Base-by-base conservation (phyloP, 2,113 vertebrate species). In the Tinamus guttatus region DNA sequence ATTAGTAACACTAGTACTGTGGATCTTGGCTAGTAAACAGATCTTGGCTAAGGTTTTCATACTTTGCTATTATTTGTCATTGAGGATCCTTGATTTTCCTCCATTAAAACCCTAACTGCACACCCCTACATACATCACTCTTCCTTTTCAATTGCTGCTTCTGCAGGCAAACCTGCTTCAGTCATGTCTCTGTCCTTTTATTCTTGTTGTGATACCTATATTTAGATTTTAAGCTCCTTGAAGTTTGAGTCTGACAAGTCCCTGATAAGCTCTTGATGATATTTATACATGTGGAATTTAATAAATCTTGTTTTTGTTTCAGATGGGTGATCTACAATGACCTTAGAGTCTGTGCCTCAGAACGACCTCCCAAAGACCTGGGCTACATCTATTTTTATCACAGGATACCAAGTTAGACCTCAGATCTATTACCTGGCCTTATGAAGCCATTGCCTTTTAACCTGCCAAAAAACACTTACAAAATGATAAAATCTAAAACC, bases 291-390 rank as follows among this genome's bases (percentile, higher is more conserved):
- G 7, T 38, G 28, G 43, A 71, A 75, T 68, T 17, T 95, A 86
- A 97, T 90, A 69, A 34, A 7, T 90, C 87, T 84, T 97, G 25
- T 97, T 97, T 94, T 92, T 47, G 82, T 98, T 97, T 86, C 96
- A 99, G 99, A 96, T 99, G 99, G 99, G 98, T 99, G 96, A 99
- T 99, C 98, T 99, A 99, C 98, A 99, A 99, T 5, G 99, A 99
- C 98, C 98, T 99, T 96, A 99, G 98, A 98, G 99, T 99, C 80
- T 99, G 99, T 98, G 98, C 99, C 97, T 99, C 99, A 68, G 99
- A 99, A 97, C 98, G 98, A 94, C 99, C 99, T 97, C 99, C 99
- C 65, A 99, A 99, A 98, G 99, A 99, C 97, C 98, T 99, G 98
- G 99, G 99, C 95, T 99, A 99, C 98, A 97, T 99, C 97, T 99